These are phyloP conservation scores for Eupsilia transversa DNA, from an alignment of 2,888 invertebrate genomes.

Conservation along the genomic window DNA sequence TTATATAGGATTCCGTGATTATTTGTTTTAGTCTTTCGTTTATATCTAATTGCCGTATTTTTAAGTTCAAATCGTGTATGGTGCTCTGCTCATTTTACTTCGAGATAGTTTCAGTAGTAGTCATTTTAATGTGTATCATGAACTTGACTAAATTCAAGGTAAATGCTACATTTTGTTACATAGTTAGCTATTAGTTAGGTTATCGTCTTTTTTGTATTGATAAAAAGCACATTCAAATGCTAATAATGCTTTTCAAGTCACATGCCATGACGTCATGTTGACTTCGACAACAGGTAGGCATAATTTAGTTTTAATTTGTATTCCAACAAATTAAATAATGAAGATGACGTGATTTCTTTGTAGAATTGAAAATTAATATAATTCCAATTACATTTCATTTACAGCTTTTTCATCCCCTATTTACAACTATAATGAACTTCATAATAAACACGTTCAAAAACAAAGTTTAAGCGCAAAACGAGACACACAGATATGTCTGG, in stretches of 20 bases:
- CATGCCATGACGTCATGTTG: slow-evolving; percentile 22
- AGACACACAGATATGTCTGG: slow-evolving; percentile 71
- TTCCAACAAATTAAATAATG: background rate
- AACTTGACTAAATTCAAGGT: slow-evolving; percentile 82
- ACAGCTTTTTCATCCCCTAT: background rate
- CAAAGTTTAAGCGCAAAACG: slow-evolving; percentile 56
- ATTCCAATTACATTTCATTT: background rate
- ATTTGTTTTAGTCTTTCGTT: background rate
- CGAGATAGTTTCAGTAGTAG: slow-evolving; percentile 56
- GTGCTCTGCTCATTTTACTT: slow-evolving; percentile 2
- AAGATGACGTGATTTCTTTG: background rate
- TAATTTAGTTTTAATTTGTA: background rate
- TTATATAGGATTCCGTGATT: background rate
- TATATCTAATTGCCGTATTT: background rate
- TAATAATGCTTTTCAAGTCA: slow-evolving; percentile 13
- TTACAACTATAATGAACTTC: slow-evolving; percentile 5
- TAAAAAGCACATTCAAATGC: slow-evolving; percentile 27
- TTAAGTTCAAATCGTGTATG: no score
- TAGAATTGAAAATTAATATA: background rate
- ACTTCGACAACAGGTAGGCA: background rate
- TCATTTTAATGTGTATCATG: slow-evolving; percentile 65
- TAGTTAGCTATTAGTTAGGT: slow-evolving; percentile 27
- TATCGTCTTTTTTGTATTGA: slow-evolving; percentile 17
- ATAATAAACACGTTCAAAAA: slow-evolving; percentile 52
- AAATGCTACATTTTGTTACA: slow-evolving; percentile 60